These are phyloP conservation scores for Muntiacus muntjak DNA, from an alignment of 2,113 vertebrate species.

Conservation along the genomic window DNA sequence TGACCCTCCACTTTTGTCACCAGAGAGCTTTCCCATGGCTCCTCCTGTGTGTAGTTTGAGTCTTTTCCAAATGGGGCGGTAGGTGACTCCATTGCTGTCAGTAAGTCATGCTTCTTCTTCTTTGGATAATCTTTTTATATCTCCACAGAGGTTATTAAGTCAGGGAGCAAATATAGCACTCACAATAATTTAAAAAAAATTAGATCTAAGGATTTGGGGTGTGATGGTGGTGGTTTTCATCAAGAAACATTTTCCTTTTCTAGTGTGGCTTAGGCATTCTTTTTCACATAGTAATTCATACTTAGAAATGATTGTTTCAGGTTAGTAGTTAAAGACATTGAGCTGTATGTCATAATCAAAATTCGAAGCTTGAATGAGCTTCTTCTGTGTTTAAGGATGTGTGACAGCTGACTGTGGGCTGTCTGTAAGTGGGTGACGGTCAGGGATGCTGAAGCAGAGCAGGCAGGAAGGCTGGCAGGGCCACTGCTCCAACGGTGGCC, in stretches of 20 bases:
- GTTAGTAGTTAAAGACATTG: background rate
- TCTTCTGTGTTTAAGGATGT: background rate
- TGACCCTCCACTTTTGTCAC: background rate
- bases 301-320: background rate
- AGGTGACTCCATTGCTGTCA: background rate
- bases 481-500: background rate
- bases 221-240: background rate
- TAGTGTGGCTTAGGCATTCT: background rate
- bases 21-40: background rate
- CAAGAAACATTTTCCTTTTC: background rate
- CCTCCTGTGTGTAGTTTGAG: background rate
- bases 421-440: background rate
- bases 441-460: background rate
- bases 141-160: background rate
- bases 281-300: background rate
- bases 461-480: background rate
- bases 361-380: background rate
- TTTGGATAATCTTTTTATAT: background rate
- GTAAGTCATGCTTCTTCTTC: background rate
- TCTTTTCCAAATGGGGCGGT: background rate
- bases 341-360: background rate
- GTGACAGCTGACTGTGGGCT: background rate
- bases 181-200: background rate
- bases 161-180: background rate
- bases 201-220: background rate